Conservation (phyloP, 2,888 invertebrate genomes). For the Calliphora vomitoria region DNA sequence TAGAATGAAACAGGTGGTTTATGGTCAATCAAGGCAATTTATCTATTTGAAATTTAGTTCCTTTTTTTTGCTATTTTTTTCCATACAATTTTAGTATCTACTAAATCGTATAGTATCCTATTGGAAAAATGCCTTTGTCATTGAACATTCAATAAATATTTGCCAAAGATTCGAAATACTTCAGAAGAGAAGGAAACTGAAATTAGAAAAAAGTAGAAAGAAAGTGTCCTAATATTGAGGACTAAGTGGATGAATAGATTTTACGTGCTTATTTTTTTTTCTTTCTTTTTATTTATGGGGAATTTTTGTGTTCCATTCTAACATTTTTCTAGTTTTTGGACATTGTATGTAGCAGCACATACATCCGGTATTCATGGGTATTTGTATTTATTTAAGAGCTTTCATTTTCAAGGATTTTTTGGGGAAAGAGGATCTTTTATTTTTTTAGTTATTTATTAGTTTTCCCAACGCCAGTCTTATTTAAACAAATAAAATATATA, state of each 20-base stretch:
- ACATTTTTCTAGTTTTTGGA: conserved; percentile 39
- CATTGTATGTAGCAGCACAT: conserved; percentile 19
- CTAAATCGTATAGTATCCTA: conserved; percentile 51
- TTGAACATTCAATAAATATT: conserved; percentile 74
- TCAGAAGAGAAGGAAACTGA: background rate
- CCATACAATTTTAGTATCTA: conserved; percentile 35
- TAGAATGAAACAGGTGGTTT: conserved; percentile 71
- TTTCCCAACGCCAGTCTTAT: background rate
- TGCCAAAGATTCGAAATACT: conserved; percentile 55
- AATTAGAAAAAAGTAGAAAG: conserved; percentile 15
- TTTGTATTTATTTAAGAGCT: conserved; percentile 79
- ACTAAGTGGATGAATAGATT: conserved; percentile 75
- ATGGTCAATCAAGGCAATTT: conserved; percentile 74
- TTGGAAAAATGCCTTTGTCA: conserved; percentile 69
- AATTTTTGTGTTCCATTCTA: conserved; percentile 46
- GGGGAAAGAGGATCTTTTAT: conserved; percentile 14
- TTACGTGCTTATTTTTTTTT: conserved; percentile 68
- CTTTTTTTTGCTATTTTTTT: conserved; percentile 32
- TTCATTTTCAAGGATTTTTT: conserved; percentile 63
- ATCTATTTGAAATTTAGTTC: conserved; percentile 71
- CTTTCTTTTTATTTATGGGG: conserved; percentile 34
- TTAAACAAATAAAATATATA: conserved; percentile 40
- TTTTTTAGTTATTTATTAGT: conserved; percentile 12
- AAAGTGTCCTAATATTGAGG: conserved; percentile 73
- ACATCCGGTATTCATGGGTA: conserved; percentile 76